Evolutionary conservation across 2,113 vertebrate genomes (phyloP), one percentile per base, ranked within the genome.

Genomic region (Brachirus orientalis): DNA sequence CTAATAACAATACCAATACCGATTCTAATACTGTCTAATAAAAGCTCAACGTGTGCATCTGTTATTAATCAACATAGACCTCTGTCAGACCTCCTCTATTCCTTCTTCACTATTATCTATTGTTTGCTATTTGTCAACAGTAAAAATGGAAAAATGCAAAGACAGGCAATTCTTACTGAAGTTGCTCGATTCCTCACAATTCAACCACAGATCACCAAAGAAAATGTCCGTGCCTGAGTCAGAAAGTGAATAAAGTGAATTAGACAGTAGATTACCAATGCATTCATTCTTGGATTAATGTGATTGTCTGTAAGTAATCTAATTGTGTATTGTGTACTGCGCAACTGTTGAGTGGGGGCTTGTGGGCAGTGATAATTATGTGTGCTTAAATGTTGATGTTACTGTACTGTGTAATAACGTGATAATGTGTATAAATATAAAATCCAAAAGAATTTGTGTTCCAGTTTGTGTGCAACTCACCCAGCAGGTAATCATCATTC

Each of bases 161-260:
- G 8, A 65, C 6, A 28, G 18, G 9, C 58, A 4, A 18, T 51
- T 11, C 77, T 85, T 83, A 89, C 88, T 1, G 8, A 11, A 13
- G 46, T 7, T 20, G 46, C 0, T 18, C 43, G 28, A 6, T 20
- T 79, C 72, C 6, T 18, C n/a, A 4, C 0, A 46, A 3, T 11
- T 52, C 6, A 48, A 48, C 22, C 0, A 57, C 0, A 36, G 10
- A 14, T 57, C 55, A 0, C 6, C 56, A 9, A 85, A 67, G 45
- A 87, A 52, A 20, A 20, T 12, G 1, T 71, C 68, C 16, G 65
- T n/a, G 50, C 79, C 80, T 69, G 11, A 9, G 10, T 18, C 5
- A 48, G 33, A 44, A 52, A 43, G 33, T 6, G 9, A 1, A 57
- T n/a, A 33, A 2, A 60, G 3, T 13, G 8, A 35, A 19, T 72